A percentile compares a stretch with the other conserved stretches of the same genome.
Evolutionary conservation across 2,888 invertebrate species (phyloP).

Genomic region (Ectropis crepuscularia): DNA sequence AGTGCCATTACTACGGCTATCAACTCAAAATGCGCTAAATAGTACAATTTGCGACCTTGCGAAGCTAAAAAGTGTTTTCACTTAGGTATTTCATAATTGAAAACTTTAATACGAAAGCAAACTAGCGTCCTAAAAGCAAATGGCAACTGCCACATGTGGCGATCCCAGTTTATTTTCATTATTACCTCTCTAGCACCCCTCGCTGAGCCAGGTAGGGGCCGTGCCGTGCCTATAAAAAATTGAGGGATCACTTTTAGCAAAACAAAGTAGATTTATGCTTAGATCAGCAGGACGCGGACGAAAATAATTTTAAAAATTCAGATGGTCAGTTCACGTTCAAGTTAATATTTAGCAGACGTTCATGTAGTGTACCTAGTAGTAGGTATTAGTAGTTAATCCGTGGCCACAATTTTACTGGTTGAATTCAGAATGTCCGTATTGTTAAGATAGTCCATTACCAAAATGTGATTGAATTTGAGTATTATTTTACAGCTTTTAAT

Average conservation of each 20-base stretch:
- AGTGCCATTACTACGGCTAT: too few species aligned
- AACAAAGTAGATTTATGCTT: slow-evolving; percentile 12
- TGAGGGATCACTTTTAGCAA: slow-evolving; percentile 29
- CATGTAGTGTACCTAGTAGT: background rate
- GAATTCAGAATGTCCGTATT: slow-evolving; percentile 1
- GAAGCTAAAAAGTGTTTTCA: too few species aligned
- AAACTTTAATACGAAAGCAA: slow-evolving; percentile 30
- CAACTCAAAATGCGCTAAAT: too few species aligned
- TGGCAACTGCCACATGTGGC: slow-evolving; percentile 58
- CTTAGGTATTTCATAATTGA: slow-evolving; percentile 36
- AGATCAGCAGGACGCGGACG: background rate
- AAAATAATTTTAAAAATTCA: background rate
- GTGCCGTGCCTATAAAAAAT: slow-evolving; percentile 46
- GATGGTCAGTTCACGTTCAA: background rate
- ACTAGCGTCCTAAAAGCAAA: slow-evolving; percentile 42
- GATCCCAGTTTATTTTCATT: slow-evolving; percentile 52
- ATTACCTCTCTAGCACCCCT: slow-evolving; percentile 57
- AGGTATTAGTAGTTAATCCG: background rate
- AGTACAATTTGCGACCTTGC: too few species aligned
- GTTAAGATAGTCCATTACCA: slow-evolving; percentile 9
- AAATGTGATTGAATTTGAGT: slow-evolving; percentile 14
- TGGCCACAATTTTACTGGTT: slow-evolving; percentile 2
- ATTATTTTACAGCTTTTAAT: slow-evolving; percentile 18
- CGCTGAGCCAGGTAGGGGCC: slow-evolving; percentile 62
- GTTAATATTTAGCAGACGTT: too few species aligned